Evolutionary conservation across 2,888 invertebrate genomes (phyloP).

Genomic region (Sisyra nigra): DNA sequence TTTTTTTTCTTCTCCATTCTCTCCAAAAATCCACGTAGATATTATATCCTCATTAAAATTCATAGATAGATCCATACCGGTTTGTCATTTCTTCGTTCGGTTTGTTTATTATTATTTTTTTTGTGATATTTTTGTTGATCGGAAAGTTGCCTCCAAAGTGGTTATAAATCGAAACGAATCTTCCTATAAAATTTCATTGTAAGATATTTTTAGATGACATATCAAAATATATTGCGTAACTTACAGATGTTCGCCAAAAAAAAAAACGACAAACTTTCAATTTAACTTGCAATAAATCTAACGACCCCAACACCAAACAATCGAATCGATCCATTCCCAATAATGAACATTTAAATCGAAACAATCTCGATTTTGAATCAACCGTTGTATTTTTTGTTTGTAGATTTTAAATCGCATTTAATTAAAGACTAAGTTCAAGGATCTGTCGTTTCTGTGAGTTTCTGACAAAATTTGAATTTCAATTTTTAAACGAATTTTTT

Average conservation of each 20-base stretch:
- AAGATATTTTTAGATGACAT: not conserved
- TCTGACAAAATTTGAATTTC: too few relatives aligned
- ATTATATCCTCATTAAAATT: constrained; percentile 1
- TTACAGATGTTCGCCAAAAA: not conserved
- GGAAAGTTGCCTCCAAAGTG: not conserved
- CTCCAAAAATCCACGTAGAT: not conserved
- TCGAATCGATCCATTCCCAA: too few relatives aligned
- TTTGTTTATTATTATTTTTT: too few relatives aligned
- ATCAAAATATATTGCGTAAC: too few relatives aligned
- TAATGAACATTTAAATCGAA: too few relatives aligned
- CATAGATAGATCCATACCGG: constrained; percentile 1
- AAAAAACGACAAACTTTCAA: constrained; percentile 4
- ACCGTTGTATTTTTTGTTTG: too few relatives aligned
- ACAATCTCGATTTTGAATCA: too few relatives aligned
- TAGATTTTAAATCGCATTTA: too few relatives aligned
- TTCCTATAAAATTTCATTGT: not conserved
- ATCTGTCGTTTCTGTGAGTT: too few relatives aligned
- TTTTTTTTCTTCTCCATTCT: not conserved
- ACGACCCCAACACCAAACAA: too few relatives aligned
- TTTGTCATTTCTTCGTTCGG: constrained; percentile 2
- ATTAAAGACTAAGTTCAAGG: too few relatives aligned
- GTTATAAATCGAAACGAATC: not conserved
- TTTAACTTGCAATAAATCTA: not conserved
- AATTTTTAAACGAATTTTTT: too few relatives aligned
- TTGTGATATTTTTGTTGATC: not conserved